These are phyloP conservation scores for Heliconius melpomene DNA, from an alignment of 1,140 invertebrate species.

Conservation along the genomic window DNA sequence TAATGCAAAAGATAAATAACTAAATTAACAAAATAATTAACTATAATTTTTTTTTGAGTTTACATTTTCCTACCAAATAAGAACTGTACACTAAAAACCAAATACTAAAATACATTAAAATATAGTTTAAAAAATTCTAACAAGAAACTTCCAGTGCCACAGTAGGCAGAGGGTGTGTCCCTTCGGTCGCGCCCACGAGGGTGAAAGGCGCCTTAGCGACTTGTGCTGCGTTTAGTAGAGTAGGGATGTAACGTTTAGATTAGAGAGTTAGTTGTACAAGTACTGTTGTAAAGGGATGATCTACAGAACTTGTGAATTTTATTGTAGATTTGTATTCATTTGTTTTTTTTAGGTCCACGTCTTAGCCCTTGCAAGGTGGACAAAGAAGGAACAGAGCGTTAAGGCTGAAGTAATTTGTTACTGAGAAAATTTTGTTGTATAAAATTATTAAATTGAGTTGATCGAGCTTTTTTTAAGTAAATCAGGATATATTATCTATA, in stretches of 20 bases:
- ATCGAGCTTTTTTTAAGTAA: too few relatives aligned
- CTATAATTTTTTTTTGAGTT: too few relatives aligned
- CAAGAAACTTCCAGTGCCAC: conserved; percentile 37
- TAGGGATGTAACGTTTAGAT: not conserved
- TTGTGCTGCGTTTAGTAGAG: conserved; percentile 43
- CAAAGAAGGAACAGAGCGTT: too few relatives aligned
- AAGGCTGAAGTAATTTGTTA: too few relatives aligned
- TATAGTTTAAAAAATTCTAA: conserved; percentile 14
- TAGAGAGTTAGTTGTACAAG: conserved; percentile 37
- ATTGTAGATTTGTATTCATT: not conserved
- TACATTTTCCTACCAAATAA: too few relatives aligned
- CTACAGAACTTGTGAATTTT: too few relatives aligned
- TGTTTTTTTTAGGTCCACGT: not conserved
- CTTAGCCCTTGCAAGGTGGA: too few relatives aligned
- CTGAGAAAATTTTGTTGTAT: too few relatives aligned
- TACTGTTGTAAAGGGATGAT: not conserved
- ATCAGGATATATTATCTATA: too few relatives aligned
- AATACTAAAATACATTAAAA: not conserved
- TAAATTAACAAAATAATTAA: too few relatives aligned
- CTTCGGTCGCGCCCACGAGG: conserved; percentile 57
- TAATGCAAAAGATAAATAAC: too few relatives aligned
- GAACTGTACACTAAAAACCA: not conserved
- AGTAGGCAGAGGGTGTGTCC: conserved; percentile 65
- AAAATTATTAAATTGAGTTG: too few relatives aligned
- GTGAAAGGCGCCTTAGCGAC: conserved; percentile 47